A percentile compares a stretch with the other conserved stretches of the same genome.
phyloP scores from a whole-genome alignment of 2,113 vertebrate genomes.

The Gavialis gangeticus region DNA sequence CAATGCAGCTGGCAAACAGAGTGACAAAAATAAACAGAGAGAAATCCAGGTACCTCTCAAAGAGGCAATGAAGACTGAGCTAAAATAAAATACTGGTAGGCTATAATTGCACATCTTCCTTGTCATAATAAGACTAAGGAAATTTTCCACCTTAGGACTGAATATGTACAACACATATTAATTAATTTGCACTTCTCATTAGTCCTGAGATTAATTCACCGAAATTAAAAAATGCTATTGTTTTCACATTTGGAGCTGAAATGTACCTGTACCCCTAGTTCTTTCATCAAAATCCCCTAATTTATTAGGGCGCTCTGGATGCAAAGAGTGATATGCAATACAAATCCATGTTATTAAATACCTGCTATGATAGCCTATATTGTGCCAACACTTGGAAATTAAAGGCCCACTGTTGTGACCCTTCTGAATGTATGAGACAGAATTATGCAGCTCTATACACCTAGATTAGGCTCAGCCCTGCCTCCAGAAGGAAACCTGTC shows the following conservation, averaged over 20 bases:
- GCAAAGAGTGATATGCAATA: not conserved
- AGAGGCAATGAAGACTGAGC: slow-evolving; percentile 13
- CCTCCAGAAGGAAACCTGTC: not conserved
- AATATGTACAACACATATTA: not conserved
- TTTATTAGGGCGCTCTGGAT: not conserved
- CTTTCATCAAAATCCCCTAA: not conserved
- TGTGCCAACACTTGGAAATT: not conserved
- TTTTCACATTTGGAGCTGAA: not conserved
- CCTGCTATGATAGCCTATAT: not conserved
- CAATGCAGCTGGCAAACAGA: slow-evolving; percentile 51
- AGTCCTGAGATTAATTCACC: not conserved
- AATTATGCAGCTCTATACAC: not conserved
- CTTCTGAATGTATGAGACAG: not conserved
- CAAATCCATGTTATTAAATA: not conserved
- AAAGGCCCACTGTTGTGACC: not conserved
- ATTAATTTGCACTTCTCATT: not conserved
- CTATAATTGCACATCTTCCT: slow-evolving; percentile 4
- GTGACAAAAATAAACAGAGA: slow-evolving; percentile 8
- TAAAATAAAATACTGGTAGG: slow-evolving; percentile 18
- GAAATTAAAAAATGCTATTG: not conserved
- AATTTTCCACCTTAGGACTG: not conserved
- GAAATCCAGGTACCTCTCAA: slow-evolving; percentile 34
- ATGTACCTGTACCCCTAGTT: not conserved
- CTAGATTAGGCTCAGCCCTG: rapidly evolving
- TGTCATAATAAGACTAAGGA: not conserved